Evolutionary conservation across 2,797 vertebrate species (phyloP).

Genomic region (Platyrinchus mystaceus): DNA sequence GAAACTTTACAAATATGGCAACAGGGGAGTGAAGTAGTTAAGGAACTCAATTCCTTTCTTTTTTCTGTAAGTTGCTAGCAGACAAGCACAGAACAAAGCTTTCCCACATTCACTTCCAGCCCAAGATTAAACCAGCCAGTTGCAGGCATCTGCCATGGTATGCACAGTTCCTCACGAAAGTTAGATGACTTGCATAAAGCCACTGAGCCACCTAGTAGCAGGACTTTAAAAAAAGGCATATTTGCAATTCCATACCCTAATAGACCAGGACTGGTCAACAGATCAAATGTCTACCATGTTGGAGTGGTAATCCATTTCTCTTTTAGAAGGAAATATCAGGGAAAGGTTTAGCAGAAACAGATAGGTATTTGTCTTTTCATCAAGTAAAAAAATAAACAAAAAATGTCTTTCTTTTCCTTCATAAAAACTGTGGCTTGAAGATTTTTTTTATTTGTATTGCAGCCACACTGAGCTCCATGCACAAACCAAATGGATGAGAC

Average conservation of each 20-base stretch:
- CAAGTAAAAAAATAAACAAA: neutral
- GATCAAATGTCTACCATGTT: neutral
- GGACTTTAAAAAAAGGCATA: neutral
- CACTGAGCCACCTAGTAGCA: neutral
- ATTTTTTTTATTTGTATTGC: neutral
- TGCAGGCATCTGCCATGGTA: neutral
- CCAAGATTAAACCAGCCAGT: neutral
- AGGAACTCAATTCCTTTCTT: neutral
- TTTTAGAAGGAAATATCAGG: neutral
- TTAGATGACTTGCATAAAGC: neutral
- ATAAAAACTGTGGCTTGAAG: neutral
- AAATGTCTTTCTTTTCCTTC: neutral
- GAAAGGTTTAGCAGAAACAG: neutral
- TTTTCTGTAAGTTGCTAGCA: neutral
- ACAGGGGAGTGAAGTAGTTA: neutral
- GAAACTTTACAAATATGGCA: neutral
- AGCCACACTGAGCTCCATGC: neutral
- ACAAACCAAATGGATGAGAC: neutral
- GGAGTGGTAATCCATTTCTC: neutral
- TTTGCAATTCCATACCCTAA: neutral
- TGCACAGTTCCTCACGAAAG: accelerated
- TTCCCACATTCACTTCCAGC: neutral
- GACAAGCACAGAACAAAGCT: neutral
- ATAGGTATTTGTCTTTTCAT: neutral
- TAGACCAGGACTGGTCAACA: neutral